Evolutionary conservation across 2,888 invertebrate genomes (phyloP).

Genomic region (Cephus spinipes): DNA sequence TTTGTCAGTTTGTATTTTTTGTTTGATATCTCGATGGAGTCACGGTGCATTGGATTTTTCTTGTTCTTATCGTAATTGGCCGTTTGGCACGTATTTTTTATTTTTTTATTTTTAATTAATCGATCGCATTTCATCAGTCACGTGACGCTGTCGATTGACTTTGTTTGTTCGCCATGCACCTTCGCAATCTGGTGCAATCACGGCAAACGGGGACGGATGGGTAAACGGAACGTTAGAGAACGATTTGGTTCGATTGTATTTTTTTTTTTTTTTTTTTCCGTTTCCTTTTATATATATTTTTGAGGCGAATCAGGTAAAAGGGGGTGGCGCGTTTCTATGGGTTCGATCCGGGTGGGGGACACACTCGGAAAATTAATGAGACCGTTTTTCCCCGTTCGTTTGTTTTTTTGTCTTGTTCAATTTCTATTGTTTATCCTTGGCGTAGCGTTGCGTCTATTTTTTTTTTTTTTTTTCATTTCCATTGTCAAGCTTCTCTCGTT

Average conservation of each 20-base stretch:
- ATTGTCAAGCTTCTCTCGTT: not conserved
- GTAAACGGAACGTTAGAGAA: not conserved
- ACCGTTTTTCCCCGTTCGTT: not conserved
- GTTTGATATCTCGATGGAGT: too few species aligned
- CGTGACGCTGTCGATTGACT: not conserved
- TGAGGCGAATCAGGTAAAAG: conserved; percentile 26
- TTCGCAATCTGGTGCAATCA: not conserved
- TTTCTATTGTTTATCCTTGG: not conserved
- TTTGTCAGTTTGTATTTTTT: too few species aligned
- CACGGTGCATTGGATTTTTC: not conserved
- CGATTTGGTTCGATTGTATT: not conserved
- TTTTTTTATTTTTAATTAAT: conserved; percentile 11
- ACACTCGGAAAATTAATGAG: not conserved
- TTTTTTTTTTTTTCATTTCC: not conserved
- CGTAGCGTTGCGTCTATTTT: not conserved
- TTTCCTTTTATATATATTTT: conserved; percentile 19
- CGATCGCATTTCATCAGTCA: conserved; percentile 2
- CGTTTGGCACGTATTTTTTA: conserved; percentile 1
- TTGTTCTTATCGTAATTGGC: not conserved
- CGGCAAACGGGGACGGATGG: not conserved
- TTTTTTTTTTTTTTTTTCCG: conserved; percentile 11
- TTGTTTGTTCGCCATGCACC: not conserved
- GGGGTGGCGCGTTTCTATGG: conserved; percentile 27
- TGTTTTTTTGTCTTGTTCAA: not conserved
- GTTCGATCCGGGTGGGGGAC: not conserved